A percentile compares a stretch with the other conserved stretches of the same genome.
These are phyloP conservation scores for Myodes glareolus DNA, from an alignment of 2,113 vertebrate genomes.

Conservation along the genomic window DNA sequence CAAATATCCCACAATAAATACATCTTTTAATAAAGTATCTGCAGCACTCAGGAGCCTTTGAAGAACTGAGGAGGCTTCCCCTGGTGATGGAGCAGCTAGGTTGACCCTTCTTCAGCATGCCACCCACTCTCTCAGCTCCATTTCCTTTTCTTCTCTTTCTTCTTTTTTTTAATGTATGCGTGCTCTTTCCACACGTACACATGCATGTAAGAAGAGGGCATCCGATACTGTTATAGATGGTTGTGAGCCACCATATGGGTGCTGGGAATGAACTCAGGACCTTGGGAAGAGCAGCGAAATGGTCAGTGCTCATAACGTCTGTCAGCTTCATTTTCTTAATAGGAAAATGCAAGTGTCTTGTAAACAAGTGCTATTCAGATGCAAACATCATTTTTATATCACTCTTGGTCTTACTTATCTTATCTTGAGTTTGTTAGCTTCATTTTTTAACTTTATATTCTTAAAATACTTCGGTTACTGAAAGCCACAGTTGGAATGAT, in stretches of 20 bases:
- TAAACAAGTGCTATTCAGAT: conserved; percentile 4
- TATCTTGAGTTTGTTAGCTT: conserved; percentile 61
- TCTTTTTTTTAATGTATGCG: background rate
- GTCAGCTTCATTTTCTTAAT: conserved; percentile 22
- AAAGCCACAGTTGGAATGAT: conserved; percentile 69
- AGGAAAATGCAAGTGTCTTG: conserved; percentile 42
- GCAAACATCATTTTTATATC: conserved; percentile 24
- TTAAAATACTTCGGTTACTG: conserved; percentile 63
- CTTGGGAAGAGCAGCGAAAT: background rate
- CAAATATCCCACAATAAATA: background rate
- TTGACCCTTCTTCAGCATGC: background rate
- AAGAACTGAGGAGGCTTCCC: background rate
- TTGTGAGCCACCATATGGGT: background rate
- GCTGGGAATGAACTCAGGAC: background rate
- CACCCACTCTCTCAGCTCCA: background rate
- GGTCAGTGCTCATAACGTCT: background rate
- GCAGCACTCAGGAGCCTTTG: background rate
- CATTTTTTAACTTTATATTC: conserved; percentile 55
- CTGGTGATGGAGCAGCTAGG: background rate
- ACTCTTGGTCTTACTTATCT: conserved; percentile 41
- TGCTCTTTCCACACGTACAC: background rate
- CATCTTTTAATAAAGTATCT: background rate
- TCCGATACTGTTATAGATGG: background rate
- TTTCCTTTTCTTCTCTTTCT: background rate
- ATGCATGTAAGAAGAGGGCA: background rate